Evolutionary conservation across 2,113 vertebrate species (phyloP).

Genomic region (Acanthochromis polyacanthus): DNA sequence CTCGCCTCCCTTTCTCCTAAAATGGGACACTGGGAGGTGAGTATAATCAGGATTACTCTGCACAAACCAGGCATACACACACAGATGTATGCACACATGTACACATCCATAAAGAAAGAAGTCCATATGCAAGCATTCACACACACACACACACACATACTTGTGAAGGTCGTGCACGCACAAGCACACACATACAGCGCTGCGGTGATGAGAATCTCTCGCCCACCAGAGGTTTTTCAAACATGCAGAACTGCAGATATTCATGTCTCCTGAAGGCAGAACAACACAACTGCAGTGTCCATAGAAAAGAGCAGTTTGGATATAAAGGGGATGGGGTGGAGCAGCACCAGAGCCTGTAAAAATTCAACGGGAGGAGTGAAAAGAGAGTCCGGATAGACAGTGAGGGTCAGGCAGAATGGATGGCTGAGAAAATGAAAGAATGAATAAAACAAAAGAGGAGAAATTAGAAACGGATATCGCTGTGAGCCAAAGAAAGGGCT

Average conservation of each 20-base stretch:
- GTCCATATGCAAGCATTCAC: conserved; percentile 14
- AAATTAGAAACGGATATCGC: conserved; percentile 72
- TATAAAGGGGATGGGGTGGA: conserved; percentile 27
- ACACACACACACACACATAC: conserved; percentile 4
- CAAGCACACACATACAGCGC: conserved; percentile 17
- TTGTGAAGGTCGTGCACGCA: conserved; percentile 11
- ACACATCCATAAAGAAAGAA: conserved; percentile 39
- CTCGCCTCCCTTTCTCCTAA: conserved; percentile 67
- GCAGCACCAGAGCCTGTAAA: conserved; percentile 40
- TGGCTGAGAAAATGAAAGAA: conserved; percentile 75
- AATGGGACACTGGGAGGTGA: conserved; percentile 79
- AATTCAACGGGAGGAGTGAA: conserved; percentile 44
- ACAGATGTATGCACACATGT: conserved; percentile 9
- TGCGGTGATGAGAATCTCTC: conserved; percentile 69
- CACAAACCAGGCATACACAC: conserved; percentile 55
- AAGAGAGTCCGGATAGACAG: conserved; percentile 37
- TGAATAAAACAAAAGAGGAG: conserved; percentile 79
- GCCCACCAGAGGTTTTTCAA: conserved; percentile 75
- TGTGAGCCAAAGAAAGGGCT: conserved; percentile 44
- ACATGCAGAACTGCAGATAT: conserved; percentile 79
- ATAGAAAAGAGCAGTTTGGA: conserved; percentile 58
- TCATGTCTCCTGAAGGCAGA: conserved; percentile 67
- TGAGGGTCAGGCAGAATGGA: conserved; percentile 60
- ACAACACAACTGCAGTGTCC: conserved; percentile 69
- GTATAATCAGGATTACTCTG: conserved; percentile 78